phyloP scores from a whole-genome alignment of 2,888 invertebrate species.

The Hesperia comma region DNA sequence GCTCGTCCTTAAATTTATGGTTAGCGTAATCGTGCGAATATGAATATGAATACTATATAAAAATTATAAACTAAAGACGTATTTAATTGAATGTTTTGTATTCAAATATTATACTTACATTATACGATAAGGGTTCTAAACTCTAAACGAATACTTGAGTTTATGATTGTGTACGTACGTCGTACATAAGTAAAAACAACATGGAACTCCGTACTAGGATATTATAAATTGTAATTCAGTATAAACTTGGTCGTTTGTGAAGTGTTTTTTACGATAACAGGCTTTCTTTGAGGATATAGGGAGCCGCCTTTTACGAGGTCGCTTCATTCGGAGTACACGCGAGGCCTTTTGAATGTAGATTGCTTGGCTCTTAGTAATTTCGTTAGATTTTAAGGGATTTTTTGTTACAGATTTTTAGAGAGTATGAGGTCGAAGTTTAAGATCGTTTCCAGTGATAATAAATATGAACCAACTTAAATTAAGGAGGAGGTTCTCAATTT shows the following conservation, averaged over 20 bases:
- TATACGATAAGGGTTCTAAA: too few species aligned
- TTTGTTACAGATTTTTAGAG: background rate
- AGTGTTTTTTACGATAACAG: slow-evolving; percentile 34
- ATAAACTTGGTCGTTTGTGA: slow-evolving; percentile 16
- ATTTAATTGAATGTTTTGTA: too few species aligned
- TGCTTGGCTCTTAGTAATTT: slow-evolving; percentile 8
- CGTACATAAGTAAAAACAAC: slow-evolving; percentile 2
- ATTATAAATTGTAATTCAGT: slow-evolving; percentile 27
- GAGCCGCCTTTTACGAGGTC: slow-evolving; percentile 20
- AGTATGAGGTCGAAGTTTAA: too few species aligned
- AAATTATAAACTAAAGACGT: too few species aligned
- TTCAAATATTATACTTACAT: too few species aligned
- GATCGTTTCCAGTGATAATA: too few species aligned
- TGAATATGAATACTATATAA: too few species aligned
- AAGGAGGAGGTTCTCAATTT: too few species aligned
- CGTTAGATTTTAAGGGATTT: background rate
- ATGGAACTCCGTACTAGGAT: background rate
- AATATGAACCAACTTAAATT: too few species aligned
- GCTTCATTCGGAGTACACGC: slow-evolving; percentile 8
- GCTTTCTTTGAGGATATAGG: slow-evolving; percentile 25
- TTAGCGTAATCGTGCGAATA: too few species aligned
- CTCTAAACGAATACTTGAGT: background rate
- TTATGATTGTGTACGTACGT: background rate
- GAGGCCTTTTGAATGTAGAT: slow-evolving; percentile 11
- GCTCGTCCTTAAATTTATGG: too few species aligned